Evolutionary conservation across 53 echinoderm and acorn worm genomes (phyloP), one percentile per base, ranked within the genome.

Genomic region (Echinometra lucunter): DNA sequence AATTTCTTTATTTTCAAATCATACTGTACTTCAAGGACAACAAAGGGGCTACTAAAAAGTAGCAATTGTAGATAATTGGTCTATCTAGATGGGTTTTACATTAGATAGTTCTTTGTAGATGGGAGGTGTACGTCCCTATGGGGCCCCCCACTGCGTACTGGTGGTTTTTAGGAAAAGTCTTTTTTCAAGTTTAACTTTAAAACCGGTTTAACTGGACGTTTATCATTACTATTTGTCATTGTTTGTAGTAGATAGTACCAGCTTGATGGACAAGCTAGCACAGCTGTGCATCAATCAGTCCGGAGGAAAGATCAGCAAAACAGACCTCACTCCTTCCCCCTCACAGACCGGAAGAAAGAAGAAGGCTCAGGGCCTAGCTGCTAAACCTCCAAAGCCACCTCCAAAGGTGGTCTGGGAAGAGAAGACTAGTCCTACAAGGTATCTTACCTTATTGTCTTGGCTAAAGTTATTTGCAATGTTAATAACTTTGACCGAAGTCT

Each of bases 201-300:
- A 53, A 53, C 53, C 8, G 53, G 53, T 53, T 53, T 53, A 53
- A 53, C 53, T 53, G 1, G 53, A 53, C 13, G 8, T 63, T 25
- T 11, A 74, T 74, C 13, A 74, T 74, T 35, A 28, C 35, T 74
- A 7, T 81, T 42, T 81, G 21, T 81, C 49, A n/a, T 85, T 28
- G 11, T 49, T 85, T 49, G 13, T 17, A 85, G 49, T 28, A 28
- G 53, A 85, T 49, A 90, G 30, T 40, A 90, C 72, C 44, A 95
- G 95, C 37, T 83, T 99, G 75, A 99, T 99, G 99, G 96, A 97
- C 63, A 98, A 96, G 74, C 95, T 99, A 17, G 95, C 99, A 74
- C 96, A 97, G 91, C 97, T 99, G 0, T 99, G 99, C 45, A 95
- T 99, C 25, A 69, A 96, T 58, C 99, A 99, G 89, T 98, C 98